A percentile compares a stretch with the other conserved stretches of the same genome.
Conservation (phyloP, 2,113 vertebrate species). For the Thomomys bottae region DNA sequence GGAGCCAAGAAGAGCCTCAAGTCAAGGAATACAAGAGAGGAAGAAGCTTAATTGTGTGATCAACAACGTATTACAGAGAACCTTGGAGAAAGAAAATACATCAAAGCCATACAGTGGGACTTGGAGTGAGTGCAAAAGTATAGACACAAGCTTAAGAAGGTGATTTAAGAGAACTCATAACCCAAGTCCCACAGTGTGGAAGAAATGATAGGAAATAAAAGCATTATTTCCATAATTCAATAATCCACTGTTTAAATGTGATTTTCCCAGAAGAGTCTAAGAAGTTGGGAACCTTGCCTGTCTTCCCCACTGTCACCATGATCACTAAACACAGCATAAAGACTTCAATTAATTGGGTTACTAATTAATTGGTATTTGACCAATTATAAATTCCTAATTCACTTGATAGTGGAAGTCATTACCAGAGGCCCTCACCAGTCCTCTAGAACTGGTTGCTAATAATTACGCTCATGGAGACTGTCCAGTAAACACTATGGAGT, state of each 20-base stretch:
- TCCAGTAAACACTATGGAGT: background rate
- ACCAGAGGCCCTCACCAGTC: background rate
- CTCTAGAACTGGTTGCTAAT: background rate
- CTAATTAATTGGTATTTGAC: background rate
- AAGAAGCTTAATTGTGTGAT: background rate
- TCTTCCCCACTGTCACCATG: background rate
- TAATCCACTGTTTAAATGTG: background rate
- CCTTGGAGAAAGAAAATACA: constrained; percentile 1
- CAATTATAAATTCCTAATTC: background rate
- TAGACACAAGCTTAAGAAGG: background rate
- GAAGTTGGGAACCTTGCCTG: background rate
- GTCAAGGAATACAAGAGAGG: background rate
- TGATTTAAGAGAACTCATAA: background rate
- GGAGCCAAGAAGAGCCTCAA: background rate
- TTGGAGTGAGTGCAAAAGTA: background rate
- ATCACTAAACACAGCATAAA: background rate
- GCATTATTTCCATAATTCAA: constrained; percentile 1
- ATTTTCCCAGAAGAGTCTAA: background rate
- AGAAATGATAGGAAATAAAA: background rate
- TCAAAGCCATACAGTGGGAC: background rate
- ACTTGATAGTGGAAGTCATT: background rate
- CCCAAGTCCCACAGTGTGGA: background rate
- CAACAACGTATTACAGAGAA: background rate
- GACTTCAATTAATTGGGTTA: background rate
- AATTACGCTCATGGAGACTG: background rate